Base-by-base conservation (phyloP, 1,140 invertebrate species). In the Psilanteris sp. region DNA sequence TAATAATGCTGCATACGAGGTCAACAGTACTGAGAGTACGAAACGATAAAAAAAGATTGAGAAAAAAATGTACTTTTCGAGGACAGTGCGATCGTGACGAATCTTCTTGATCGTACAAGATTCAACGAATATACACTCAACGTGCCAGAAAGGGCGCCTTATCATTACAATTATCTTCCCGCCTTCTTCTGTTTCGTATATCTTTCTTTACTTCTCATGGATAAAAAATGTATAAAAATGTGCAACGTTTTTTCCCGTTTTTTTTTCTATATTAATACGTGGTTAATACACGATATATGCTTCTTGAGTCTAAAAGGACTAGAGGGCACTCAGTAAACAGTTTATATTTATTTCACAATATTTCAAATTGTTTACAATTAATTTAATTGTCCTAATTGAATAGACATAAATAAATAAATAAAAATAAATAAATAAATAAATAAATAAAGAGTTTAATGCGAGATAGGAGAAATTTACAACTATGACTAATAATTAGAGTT, bases 141-240 rank as follows among this genome's bases (percentile, higher is more conserved):
- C 73, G 74, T 71, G 74, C 61, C 75, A 78, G 72, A 78, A 72
- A 59, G 75, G 75, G 54, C 68, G 68, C 64, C 70, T 73, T 70
- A 68, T 73, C 75, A 59, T 72, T 73, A 77, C 55, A 68, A 77
- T 73, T 77, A 73, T 73, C 75, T 62, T 57, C 68, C 52, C 68
- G 36, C 48, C 68, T 57, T 9, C 29, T 68, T 48, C 44, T 50
- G 44, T 48, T 64, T 72, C 50, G 50, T 62, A 27, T 50, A 57
- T 50, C 68, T 64, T 78, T 37, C 13, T 68, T 62, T 48, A 64
- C 62, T 77, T 70, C 27, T 75, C 48, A n/a, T 50, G 27, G 59
- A 73, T 78, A 78, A 78, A 77, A 78, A 78, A 78, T 78, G 62
- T 78, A 78, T 72, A 78, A 78, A 78, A 78, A 73, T 78, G 75